Percentiles rank a stretch among this genome's conserved stretches.
These are phyloP conservation scores for Coelinius sp. DNA, from an alignment of 2,888 invertebrate genomes.

Conservation along the genomic window DNA sequence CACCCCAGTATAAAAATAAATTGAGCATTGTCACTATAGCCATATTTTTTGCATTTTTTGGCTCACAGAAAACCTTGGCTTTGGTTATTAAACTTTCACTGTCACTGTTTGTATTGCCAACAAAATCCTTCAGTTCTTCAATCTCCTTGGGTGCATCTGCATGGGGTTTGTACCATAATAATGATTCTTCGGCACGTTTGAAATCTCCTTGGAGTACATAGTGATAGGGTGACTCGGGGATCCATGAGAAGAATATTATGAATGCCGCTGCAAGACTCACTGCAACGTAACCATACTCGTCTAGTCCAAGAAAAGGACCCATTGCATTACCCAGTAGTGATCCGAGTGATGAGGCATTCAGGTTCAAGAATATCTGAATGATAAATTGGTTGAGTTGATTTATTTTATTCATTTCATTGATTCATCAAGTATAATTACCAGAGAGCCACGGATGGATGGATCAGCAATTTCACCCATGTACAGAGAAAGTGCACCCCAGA, in stretches of 20 bases:
- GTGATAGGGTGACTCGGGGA: slow-evolving; percentile 68
- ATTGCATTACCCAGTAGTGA: slow-evolving; percentile 63
- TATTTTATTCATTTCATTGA: no score
- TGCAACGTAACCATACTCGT: slow-evolving; percentile 59
- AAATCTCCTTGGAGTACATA: slow-evolving; percentile 57
- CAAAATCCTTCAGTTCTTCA: slow-evolving; percentile 59
- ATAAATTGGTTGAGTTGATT: no score
- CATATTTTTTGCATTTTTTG: slow-evolving; percentile 68
- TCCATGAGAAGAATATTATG: slow-evolving; percentile 58
- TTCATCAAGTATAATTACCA: slow-evolving; percentile 55
- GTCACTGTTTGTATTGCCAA: slow-evolving; percentile 44
- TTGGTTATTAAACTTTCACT: slow-evolving; percentile 49
- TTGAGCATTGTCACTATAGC: slow-evolving; percentile 70
- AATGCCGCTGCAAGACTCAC: slow-evolving; percentile 60
- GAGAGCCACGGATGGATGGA: slow-evolving; percentile 64
- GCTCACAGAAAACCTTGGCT: slow-evolving; percentile 53
- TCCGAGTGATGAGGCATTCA: slow-evolving; percentile 61
- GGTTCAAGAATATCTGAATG: slow-evolving; percentile 63
- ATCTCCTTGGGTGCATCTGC: slow-evolving; percentile 61
- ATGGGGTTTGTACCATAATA: slow-evolving; percentile 62
- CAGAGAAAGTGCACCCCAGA: slow-evolving; percentile 62
- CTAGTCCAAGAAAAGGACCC: slow-evolving; percentile 66
- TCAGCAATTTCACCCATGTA: slow-evolving; percentile 66
- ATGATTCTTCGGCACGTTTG: slow-evolving; percentile 62
- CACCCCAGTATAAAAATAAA: slow-evolving; percentile 72